These are phyloP conservation scores for Menidia beryllina DNA, from an alignment of 2,113 vertebrate species.

Conservation along the genomic window DNA sequence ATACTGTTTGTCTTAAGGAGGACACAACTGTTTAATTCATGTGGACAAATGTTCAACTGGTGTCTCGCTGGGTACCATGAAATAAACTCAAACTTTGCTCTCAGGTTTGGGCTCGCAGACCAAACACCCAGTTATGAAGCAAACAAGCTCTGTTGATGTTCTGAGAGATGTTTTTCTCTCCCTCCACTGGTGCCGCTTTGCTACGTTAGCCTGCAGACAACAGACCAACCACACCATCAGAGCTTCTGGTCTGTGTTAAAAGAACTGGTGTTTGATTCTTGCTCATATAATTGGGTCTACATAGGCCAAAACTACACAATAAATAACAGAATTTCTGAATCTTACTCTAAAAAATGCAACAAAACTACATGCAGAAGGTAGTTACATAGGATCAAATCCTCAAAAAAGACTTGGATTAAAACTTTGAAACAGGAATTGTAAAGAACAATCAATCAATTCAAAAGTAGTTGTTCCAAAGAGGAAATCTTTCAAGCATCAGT, in stretches of 20 bases:
- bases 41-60: slow-evolving; percentile 49
- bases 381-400: no score
- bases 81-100: no score
- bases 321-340: no score
- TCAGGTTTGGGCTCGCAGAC: slow-evolving; percentile 2
- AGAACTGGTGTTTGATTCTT: background rate
- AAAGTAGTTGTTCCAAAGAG: no score
- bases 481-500: no score
- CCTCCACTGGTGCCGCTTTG: background rate
- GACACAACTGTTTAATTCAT: slow-evolving; percentile 51
- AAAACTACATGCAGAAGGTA: no score
- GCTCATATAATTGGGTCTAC: background rate
- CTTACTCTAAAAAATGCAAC: no score
- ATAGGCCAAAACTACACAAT: no score
- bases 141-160: background rate
- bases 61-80: slow-evolving; percentile 4
- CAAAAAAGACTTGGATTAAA: no score
- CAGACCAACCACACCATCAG: slow-evolving; percentile 4
- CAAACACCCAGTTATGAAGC: slow-evolving; percentile 8
- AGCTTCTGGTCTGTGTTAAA: background rate
- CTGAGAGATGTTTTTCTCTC: background rate
- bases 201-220: background rate
- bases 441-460: no score
- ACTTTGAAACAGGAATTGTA: no score
- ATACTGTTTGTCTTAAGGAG: slow-evolving; percentile 21